Evolutionary conservation across 2,888 invertebrate species (phyloP).

Genomic region (Adela reaumurella): DNA sequence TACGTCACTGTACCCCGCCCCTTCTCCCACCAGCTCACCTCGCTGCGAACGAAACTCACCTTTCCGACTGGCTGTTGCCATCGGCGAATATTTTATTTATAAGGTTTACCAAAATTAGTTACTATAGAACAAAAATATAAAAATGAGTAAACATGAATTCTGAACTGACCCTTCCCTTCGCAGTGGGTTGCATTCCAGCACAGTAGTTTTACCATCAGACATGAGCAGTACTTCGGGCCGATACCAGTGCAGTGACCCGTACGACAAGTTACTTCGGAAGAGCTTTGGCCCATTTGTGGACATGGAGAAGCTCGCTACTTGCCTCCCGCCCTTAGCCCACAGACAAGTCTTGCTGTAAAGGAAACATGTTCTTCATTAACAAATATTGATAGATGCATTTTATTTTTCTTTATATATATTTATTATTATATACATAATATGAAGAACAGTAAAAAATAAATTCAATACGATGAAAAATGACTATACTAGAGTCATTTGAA

Average conservation of each 20-base stretch:
- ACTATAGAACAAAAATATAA: no score
- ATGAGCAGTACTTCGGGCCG: slow-evolving; percentile 52
- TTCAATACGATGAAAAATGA: no score
- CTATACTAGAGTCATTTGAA: no score
- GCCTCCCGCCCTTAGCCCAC: slow-evolving; percentile 63
- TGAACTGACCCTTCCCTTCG: slow-evolving; percentile 28
- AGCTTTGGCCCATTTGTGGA: slow-evolving; percentile 15
- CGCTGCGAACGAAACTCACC: no score
- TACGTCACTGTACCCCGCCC: no score
- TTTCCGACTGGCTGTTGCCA: no score
- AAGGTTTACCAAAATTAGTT: no score
- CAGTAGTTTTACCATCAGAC: slow-evolving; percentile 57
- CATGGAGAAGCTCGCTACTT: slow-evolving; percentile 24
- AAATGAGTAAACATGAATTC: no score
- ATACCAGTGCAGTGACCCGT: slow-evolving; percentile 60
- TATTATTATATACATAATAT: slow-evolving; percentile 9
- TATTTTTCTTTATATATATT: slow-evolving; percentile 4
- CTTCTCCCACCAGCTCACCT: no score
- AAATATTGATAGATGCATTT: neutral
- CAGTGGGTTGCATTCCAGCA: slow-evolving; percentile 61
- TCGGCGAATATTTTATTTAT: no score
- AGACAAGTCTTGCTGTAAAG: slow-evolving; percentile 52
- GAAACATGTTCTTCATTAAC: slow-evolving; percentile 2
- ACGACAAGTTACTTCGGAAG: slow-evolving; percentile 14
- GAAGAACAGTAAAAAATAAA: no score